A percentile compares a stretch with the other conserved stretches of the same genome.
These are phyloP conservation scores for Melinaea marsaeus DNA, from an alignment of 2,888 invertebrate species.

Conservation along the genomic window DNA sequence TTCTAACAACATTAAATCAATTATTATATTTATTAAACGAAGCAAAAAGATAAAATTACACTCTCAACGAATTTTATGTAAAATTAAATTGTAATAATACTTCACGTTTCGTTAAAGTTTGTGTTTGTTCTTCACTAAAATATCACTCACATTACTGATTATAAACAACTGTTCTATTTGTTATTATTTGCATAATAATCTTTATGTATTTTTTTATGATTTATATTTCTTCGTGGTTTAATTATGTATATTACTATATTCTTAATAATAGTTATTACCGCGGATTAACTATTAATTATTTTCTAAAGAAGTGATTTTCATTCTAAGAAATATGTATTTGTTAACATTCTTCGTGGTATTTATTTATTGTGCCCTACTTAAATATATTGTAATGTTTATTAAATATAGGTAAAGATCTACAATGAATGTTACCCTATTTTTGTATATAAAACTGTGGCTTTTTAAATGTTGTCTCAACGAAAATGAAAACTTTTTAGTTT, in stretches of 20 bases:
- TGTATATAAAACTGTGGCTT: too few species aligned
- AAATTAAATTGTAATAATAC: slow-evolving; percentile 28
- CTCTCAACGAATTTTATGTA: slow-evolving; percentile 19
- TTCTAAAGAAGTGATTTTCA: neutral
- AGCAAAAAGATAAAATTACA: slow-evolving; percentile 13
- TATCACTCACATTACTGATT: slow-evolving; percentile 28
- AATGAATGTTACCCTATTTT: too few species aligned
- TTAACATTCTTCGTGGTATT: neutral
- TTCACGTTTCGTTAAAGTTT: slow-evolving; percentile 43
- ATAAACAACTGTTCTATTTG: slow-evolving; percentile 9
- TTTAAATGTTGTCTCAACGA: too few species aligned
- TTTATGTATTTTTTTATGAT: slow-evolving; percentile 2
- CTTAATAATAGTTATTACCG: too few species aligned
- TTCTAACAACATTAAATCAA: neutral
- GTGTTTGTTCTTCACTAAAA: slow-evolving; percentile 43
- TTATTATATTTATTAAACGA: slow-evolving; percentile 26
- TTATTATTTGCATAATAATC: neutral
- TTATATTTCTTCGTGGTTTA: slow-evolving; percentile 6
- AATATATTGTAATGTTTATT: slow-evolving; percentile 4
- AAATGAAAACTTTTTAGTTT: too few species aligned
- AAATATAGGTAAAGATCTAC: slow-evolving; percentile 14
- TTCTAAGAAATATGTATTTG: slow-evolving; percentile 4
- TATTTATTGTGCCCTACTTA: neutral
- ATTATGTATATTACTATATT: too few species aligned
- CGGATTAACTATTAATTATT: neutral